Percentiles rank a stretch among this genome's conserved stretches.
phyloP scores from a whole-genome alignment of 2,113 vertebrate species.

The Galeopterus variegatus region DNA sequence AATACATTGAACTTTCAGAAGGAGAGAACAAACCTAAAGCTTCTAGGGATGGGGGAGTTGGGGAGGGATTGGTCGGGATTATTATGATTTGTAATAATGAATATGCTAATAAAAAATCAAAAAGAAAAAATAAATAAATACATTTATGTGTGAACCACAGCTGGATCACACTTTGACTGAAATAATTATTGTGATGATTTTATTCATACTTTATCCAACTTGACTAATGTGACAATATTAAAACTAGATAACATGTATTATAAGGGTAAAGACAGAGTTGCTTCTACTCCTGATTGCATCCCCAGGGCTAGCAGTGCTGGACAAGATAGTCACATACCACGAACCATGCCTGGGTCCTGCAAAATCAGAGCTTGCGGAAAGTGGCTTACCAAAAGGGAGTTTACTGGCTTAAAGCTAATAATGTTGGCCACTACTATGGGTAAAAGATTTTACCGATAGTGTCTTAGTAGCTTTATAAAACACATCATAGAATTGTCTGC shows the following conservation, averaged over 20 bases:
- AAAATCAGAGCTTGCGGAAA: neutral
- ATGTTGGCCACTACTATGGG: neutral
- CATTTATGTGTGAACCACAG: neutral
- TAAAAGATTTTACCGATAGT: neutral
- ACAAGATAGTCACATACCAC: neutral
- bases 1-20: no score
- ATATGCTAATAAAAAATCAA: no score
- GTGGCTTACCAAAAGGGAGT: neutral
- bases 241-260: neutral
- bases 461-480: neutral
- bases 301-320: neutral
- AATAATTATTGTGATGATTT: neutral
- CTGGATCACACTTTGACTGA: neutral
- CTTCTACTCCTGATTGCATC: neutral
- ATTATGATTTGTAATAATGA: no score
- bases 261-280: neutral
- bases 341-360: neutral
- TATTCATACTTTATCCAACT: neutral
- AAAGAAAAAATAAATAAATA: neutral
- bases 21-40: no score
- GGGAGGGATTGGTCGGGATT: no score
- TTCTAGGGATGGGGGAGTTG: no score
- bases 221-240: neutral
- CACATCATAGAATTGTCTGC: neutral
- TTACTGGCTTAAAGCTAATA: neutral